Percentiles rank a stretch among this genome's conserved stretches.
Evolutionary conservation across 2,113 vertebrate species (phyloP).

Genomic region (Hyaena hyaena): DNA sequence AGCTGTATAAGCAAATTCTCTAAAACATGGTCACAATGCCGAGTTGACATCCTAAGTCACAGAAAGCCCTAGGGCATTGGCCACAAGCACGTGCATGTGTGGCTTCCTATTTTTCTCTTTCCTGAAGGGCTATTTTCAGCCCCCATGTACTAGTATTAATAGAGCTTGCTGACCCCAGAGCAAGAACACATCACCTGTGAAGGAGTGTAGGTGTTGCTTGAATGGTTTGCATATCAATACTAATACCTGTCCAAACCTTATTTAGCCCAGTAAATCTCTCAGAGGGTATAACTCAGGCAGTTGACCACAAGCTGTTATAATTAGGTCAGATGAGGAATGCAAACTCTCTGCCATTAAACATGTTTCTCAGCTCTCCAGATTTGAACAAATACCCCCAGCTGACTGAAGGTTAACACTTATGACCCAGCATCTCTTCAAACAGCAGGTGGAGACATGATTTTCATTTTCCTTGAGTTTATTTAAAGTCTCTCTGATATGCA

Average conservation of each 20-base stretch:
- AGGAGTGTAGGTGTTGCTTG: not conserved
- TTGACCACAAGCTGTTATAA: slow-evolving; percentile 42
- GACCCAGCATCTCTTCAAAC: slow-evolving; percentile 32
- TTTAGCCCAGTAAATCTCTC: slow-evolving; percentile 32
- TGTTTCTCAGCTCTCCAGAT: slow-evolving; percentile 34
- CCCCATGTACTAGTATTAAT: not conserved
- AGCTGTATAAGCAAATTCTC: not conserved
- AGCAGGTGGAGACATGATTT: slow-evolving; percentile 45
- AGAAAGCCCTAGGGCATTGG: slow-evolving; percentile 4
- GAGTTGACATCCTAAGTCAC: not conserved
- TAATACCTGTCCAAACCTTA: slow-evolving; percentile 57
- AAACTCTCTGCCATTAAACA: not conserved
- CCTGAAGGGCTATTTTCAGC: not conserved
- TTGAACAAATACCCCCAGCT: slow-evolving; percentile 53
- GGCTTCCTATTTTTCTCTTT: not conserved
- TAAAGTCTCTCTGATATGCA: slow-evolving; percentile 44
- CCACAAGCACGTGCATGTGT: not conserved
- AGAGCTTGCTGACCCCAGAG: slow-evolving; percentile 32
- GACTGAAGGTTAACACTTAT: slow-evolving; percentile 49
- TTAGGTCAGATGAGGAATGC: slow-evolving; percentile 58
- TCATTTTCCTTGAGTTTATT: slow-evolving; percentile 51
- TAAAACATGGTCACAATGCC: not conserved
- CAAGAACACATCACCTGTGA: slow-evolving; percentile 46
- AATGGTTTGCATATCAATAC: slow-evolving; percentile 61
- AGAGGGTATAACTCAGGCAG: not conserved